A percentile compares a stretch with the other conserved stretches of the same genome.
Evolutionary conservation across 2,888 invertebrate species (phyloP).

Genomic region (Sminthurides aquaticus): DNA sequence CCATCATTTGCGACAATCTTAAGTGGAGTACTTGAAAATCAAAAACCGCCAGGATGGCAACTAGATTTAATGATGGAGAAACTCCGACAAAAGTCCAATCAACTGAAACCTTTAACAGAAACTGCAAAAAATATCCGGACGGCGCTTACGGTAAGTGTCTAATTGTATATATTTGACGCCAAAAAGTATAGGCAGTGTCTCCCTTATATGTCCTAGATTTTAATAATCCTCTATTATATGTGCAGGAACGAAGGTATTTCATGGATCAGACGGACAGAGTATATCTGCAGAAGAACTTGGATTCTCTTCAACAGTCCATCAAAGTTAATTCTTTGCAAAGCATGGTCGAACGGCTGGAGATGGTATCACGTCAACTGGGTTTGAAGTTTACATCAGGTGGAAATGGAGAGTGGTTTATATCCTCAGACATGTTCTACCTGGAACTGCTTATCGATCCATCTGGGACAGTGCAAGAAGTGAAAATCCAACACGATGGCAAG

Average conservation of each 20-base stretch:
- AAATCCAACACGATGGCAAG: constrained; percentile 85
- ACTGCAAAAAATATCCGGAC: constrained; percentile 80
- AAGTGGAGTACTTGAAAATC: constrained; percentile 1
- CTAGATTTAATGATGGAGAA: constrained; percentile 78
- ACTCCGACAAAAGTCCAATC: constrained; percentile 71
- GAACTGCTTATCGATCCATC: constrained; percentile 78
- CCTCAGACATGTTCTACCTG: constrained; percentile 92
- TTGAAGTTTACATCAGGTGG: constrained; percentile 80
- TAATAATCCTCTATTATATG: constrained; percentile 34
- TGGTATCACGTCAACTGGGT: constrained; percentile 80
- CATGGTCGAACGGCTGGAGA: constrained; percentile 83
- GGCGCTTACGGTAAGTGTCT: constrained; percentile 71
- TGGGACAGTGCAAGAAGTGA: constrained; percentile 80
- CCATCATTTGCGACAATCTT: background rate
- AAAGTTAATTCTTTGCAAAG: constrained; percentile 86
- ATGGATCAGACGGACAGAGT: constrained; percentile 76
- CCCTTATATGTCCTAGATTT: background rate
- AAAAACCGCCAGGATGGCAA: constrained; percentile 36
- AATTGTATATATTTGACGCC: background rate
- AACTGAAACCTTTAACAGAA: constrained; percentile 73
- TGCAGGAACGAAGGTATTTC: constrained; percentile 79
- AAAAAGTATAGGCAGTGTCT: background rate
- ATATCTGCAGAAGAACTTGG: constrained; percentile 81
- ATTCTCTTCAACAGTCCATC: constrained; percentile 85
- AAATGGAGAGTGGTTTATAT: constrained; percentile 77